Percentiles rank a stretch among this genome's conserved stretches.
phyloP scores from a whole-genome alignment of 2,888 invertebrate species.

The Dendrolimus pini region DNA sequence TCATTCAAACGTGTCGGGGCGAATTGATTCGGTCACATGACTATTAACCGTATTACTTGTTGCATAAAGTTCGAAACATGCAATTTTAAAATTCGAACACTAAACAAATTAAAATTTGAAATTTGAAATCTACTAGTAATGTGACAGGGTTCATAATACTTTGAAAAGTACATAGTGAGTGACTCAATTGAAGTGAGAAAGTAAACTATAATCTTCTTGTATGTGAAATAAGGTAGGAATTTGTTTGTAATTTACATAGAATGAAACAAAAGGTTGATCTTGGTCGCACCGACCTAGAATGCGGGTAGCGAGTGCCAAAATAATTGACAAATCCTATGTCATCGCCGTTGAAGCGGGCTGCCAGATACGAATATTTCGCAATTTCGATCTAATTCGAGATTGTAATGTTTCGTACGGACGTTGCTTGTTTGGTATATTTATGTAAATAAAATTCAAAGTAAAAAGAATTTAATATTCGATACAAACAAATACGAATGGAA shows the following conservation, averaged over 20 bases:
- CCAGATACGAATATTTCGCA: constrained; percentile 63
- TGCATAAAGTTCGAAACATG: not conserved
- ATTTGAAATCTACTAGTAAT: not conserved
- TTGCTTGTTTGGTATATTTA: not conserved
- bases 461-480: not conserved
- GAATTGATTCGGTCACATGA: not conserved
- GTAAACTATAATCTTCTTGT: not conserved
- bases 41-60: not conserved
- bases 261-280: constrained; percentile 43
- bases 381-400: constrained; percentile 54
- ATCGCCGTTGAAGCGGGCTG: constrained; percentile 42
- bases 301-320: constrained; percentile 59
- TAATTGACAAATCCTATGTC: constrained; percentile 66
- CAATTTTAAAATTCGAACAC: not conserved
- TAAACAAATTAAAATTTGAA: not conserved
- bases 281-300: constrained; percentile 65
- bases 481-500: not conserved
- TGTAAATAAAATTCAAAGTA: not conserved
- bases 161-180: not conserved
- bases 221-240: constrained; percentile 4
- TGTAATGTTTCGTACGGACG: not conserved
- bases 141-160: not conserved
- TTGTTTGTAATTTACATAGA: constrained; percentile 18
- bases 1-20: not conserved
- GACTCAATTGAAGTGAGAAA: not conserved